Evolutionary conservation across 2,888 invertebrate genomes (phyloP).

Genomic region (Drosophila helvetica): DNA sequence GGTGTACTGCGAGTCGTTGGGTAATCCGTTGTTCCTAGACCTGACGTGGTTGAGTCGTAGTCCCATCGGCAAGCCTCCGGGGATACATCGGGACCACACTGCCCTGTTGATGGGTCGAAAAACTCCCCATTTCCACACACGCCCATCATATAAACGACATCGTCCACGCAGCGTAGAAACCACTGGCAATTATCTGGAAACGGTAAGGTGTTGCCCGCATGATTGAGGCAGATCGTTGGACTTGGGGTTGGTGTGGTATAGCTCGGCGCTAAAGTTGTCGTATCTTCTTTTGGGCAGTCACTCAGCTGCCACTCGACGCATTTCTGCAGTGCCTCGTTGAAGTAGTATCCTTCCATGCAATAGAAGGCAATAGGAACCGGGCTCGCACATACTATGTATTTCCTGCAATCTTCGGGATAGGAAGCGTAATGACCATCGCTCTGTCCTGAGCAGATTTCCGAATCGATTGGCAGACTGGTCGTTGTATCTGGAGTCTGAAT

Average conservation of each 20-base stretch:
- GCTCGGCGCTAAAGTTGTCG: slow-evolving; percentile 34
- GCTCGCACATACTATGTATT: slow-evolving; percentile 63
- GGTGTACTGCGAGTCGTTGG: slow-evolving; percentile 6
- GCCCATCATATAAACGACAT: slow-evolving; percentile 82
- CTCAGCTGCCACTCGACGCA: slow-evolving; percentile 70
- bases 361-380: slow-evolving; percentile 84
- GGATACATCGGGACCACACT: slow-evolving; percentile 49
- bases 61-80: slow-evolving; percentile 50
- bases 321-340: slow-evolving; percentile 55
- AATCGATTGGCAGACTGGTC: slow-evolving; percentile 10
- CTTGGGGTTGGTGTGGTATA: slow-evolving; percentile 31
- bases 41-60: neutral
- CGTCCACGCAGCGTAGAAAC: slow-evolving; percentile 56
- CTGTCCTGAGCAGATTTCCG: slow-evolving; percentile 52
- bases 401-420: slow-evolving; percentile 73
- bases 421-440: slow-evolving; percentile 52
- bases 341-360: slow-evolving; percentile 85
- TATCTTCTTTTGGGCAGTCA: slow-evolving; percentile 78
- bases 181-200: slow-evolving; percentile 58
- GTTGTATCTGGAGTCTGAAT: slow-evolving; percentile 20
- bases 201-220: slow-evolving; percentile 32
- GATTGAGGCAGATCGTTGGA: slow-evolving; percentile 26
- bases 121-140: slow-evolving; percentile 84
- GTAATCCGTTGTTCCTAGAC: slow-evolving; percentile 13
- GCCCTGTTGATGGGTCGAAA: slow-evolving; percentile 51